phyloP scores from a whole-genome alignment of 2,888 invertebrate species.

The Melitaea athalia region DNA sequence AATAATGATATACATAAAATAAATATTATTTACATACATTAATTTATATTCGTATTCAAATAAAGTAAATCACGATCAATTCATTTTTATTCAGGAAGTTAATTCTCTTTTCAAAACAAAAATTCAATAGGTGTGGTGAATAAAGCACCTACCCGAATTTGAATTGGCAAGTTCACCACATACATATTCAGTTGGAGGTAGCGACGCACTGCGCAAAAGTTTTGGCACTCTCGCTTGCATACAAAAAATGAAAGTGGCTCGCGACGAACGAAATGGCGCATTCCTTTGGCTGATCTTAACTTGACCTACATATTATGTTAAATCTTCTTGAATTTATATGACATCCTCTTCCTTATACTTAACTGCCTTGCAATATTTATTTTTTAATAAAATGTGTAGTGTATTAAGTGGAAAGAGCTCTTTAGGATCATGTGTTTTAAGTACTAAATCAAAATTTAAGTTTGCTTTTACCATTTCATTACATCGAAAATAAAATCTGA shows the following conservation, averaged over 20 bases:
- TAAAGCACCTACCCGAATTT: conserved; percentile 64
- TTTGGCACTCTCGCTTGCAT: conserved; percentile 80
- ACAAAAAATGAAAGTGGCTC: conserved; percentile 76
- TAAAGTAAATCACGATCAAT: neutral
- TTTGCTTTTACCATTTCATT: too few relatives aligned
- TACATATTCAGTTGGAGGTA: conserved; percentile 71
- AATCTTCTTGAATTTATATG: conserved; percentile 27
- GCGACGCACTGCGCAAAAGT: conserved; percentile 80
- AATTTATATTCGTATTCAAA: neutral
- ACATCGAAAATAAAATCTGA: too few relatives aligned
- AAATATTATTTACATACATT: neutral
- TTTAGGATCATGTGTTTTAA: too few relatives aligned
- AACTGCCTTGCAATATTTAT: neutral
- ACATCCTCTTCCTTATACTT: conserved; percentile 14
- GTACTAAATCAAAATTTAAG: too few relatives aligned
- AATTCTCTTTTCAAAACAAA: conserved; percentile 34
- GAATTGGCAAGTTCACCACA: conserved; percentile 74
- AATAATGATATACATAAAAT: neutral
- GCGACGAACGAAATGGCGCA: conserved; percentile 60
- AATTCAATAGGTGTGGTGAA: conserved; percentile 64
- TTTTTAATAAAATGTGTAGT: too few relatives aligned
- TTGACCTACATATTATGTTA: conserved; percentile 45
- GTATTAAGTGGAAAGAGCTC: too few relatives aligned
- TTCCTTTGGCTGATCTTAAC: conserved; percentile 52
- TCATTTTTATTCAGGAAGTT: conserved; percentile 6